A percentile compares a stretch with the other conserved stretches of the same genome.
These are phyloP conservation scores for Trichoplusia ni DNA, from an alignment of 1,140 invertebrate species.

Conservation along the genomic window DNA sequence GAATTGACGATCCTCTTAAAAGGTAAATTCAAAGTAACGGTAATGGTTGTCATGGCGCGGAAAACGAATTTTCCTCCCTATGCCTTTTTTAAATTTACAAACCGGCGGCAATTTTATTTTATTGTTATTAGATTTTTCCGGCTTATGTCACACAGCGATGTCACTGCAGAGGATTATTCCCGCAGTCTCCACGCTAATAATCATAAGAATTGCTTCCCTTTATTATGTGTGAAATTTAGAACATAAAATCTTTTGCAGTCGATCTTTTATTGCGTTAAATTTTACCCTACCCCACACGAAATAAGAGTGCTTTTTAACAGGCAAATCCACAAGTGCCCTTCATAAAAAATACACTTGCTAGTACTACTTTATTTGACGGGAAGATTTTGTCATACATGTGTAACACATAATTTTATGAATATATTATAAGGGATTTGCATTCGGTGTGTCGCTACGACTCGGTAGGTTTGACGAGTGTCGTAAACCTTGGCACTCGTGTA, in stretches of 20 bases:
- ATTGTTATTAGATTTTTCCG: conserved; percentile 81
- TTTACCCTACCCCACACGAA: conserved; percentile 31
- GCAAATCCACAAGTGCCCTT: conserved; percentile 37
- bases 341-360: conserved; percentile 52
- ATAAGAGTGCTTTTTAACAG: conserved; percentile 47
- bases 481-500: conserved; percentile 34
- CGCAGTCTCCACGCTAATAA: conserved; percentile 78
- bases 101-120: conserved; percentile 79
- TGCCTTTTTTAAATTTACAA: conserved; percentile 76
- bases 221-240: conserved; percentile 80
- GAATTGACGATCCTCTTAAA: conserved; percentile 59
- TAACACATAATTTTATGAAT: conserved; percentile 62
- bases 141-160: conserved; percentile 76
- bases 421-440: conserved; percentile 56
- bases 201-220: conserved; percentile 79
- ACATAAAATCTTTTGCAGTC: conserved; percentile 61
- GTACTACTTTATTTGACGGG: conserved; percentile 51
- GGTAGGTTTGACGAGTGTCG: conserved; percentile 42
- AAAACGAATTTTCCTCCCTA: conserved; percentile 77
- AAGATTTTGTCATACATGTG: conserved; percentile 51
- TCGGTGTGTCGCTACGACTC: conserved; percentile 40
- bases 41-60: conserved; percentile 73
- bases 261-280: conserved; percentile 29
- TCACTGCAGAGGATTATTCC: conserved; percentile 77
- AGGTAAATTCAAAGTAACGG: conserved; percentile 76